Evolutionary conservation across 2,888 invertebrate species (phyloP).

Genomic region (Lasius platythorax): DNA sequence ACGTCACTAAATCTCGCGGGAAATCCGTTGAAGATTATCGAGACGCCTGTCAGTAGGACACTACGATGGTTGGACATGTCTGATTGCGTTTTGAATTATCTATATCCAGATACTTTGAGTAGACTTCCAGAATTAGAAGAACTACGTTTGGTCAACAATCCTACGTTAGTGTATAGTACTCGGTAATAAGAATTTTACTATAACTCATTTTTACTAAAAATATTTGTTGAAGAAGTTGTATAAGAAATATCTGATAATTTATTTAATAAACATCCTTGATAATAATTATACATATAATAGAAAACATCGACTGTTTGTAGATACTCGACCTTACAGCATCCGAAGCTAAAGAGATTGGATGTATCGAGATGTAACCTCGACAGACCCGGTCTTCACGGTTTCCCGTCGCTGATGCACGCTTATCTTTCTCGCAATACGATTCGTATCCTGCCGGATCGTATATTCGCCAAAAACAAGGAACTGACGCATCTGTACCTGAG

Average conservation of each 20-base stretch:
- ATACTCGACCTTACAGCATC: constrained; percentile 77
- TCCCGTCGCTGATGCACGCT: constrained; percentile 88
- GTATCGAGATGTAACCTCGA: constrained; percentile 81
- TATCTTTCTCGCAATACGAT: constrained; percentile 90
- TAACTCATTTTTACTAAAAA: not conserved
- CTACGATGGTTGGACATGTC: constrained; percentile 82
- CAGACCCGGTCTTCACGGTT: constrained; percentile 87
- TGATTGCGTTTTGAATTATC: constrained; percentile 80
- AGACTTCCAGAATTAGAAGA: constrained; percentile 80
- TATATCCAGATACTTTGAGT: constrained; percentile 78
- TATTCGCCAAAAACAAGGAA: constrained; percentile 89
- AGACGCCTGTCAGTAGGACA: constrained; percentile 77
- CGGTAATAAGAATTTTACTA: constrained; percentile 71
- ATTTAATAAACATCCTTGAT: not conserved
- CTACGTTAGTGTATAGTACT: constrained; percentile 79
- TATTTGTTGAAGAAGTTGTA: not conserved
- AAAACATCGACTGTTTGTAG: constrained; percentile 67
- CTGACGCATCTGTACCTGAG: constrained; percentile 90
- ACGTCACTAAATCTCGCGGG: constrained; percentile 90
- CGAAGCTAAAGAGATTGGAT: constrained; percentile 80
- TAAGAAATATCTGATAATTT: not conserved
- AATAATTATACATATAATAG: not conserved
- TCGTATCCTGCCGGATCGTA: constrained; percentile 87
- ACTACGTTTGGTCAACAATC: constrained; percentile 81
- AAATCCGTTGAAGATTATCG: constrained; percentile 86